phyloP scores from a whole-genome alignment of 2,888 invertebrate genomes.

The Automeris io region DNA sequence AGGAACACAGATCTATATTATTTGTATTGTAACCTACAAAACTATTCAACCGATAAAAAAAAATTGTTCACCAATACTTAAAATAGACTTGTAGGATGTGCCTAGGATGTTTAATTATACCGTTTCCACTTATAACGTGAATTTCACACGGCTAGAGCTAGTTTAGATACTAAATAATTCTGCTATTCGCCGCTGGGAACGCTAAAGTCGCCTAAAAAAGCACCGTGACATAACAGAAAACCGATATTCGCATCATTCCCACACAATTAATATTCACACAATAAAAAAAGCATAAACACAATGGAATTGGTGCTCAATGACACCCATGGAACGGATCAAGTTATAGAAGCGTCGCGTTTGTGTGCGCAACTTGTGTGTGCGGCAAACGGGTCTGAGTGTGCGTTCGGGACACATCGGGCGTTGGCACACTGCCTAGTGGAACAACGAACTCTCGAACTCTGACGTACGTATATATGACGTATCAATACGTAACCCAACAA shows the following conservation, averaged over 20 bases:
- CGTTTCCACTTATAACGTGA: no score
- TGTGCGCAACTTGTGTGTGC: slow-evolving; percentile 30
- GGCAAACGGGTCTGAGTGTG: slow-evolving; percentile 29
- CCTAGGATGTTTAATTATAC: no score
- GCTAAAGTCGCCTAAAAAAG: slow-evolving; percentile 21
- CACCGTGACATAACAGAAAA: slow-evolving; percentile 40
- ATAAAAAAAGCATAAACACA: slow-evolving; percentile 31
- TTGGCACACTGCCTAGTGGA: slow-evolving; percentile 75
- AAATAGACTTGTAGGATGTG: no score
- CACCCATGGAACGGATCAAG: slow-evolving; percentile 29
- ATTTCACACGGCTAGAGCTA: no score
- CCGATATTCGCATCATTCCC: slow-evolving; percentile 33
- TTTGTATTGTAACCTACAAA: no score
- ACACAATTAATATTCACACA: slow-evolving; percentile 30
- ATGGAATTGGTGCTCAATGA: slow-evolving; percentile 47
- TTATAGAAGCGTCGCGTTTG: slow-evolving; percentile 31
- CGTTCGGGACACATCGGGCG: slow-evolving; percentile 42
- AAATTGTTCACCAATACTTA: no score
- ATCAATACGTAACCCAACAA: slow-evolving; percentile 33
- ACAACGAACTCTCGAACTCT: slow-evolving; percentile 67
- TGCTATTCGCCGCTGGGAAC: slow-evolving; percentile 32
- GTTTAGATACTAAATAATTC: no score
- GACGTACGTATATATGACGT: slow-evolving; percentile 54
- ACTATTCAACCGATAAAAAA: no score
- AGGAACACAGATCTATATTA: no score